Percentiles rank a stretch among this genome's conserved stretches.
These are phyloP conservation scores for Urocynchramus pylzowi DNA, from an alignment of 2,113 vertebrate species.

Conservation along the genomic window DNA sequence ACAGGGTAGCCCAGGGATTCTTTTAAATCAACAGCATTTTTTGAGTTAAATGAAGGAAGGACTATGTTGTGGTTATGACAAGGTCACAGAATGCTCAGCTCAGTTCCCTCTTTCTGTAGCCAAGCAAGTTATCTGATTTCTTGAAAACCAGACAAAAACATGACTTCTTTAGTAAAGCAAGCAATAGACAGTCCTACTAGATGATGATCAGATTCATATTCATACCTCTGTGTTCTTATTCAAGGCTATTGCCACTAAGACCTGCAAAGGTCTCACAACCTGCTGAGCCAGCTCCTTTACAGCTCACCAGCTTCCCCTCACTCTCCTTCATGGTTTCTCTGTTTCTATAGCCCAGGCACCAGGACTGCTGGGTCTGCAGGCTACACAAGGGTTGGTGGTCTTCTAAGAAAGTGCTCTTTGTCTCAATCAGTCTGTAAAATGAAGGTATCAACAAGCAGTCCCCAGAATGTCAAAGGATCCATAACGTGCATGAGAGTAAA, in stretches of 20 bases:
- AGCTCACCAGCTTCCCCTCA: neutral
- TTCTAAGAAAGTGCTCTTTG: neutral
- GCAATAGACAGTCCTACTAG: neutral
- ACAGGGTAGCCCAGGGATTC: neutral
- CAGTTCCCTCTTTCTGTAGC: neutral
- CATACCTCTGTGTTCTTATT: neutral
- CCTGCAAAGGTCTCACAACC: neutral
- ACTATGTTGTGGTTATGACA: neutral
- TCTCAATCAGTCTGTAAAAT: neutral
- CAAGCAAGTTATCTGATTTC: neutral
- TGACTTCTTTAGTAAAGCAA: neutral
- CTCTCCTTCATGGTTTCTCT: neutral
- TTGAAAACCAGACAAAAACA: neutral
- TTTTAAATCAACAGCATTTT: conserved; percentile 1
- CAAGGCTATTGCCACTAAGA: neutral
- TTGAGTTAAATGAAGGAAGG: neutral
- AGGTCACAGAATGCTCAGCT: neutral
- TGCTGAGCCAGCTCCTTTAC: neutral
- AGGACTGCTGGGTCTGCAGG: neutral
- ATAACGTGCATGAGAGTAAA: neutral
- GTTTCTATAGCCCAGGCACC: neutral
- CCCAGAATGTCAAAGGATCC: neutral
- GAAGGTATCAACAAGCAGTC: neutral
- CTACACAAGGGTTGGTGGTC: neutral
- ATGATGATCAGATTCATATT: neutral